These are phyloP conservation scores for Struthio camelus DNA, from an alignment of 2,113 vertebrate species.

Conservation along the genomic window DNA sequence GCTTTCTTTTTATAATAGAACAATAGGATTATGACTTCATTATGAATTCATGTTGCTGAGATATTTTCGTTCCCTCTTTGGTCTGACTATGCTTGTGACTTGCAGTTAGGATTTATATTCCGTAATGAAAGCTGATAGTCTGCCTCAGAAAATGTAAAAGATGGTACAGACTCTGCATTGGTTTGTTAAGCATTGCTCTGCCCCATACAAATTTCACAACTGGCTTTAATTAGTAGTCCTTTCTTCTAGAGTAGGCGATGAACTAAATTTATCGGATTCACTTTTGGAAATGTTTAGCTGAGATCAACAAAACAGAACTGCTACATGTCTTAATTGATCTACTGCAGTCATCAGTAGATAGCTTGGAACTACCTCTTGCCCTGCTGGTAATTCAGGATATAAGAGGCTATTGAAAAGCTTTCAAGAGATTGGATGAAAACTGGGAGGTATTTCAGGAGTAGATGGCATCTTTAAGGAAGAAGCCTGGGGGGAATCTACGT, in stretches of 20 bases:
- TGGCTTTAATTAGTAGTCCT: background rate
- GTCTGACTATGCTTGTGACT: background rate
- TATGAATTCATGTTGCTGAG: background rate
- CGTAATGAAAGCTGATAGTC: background rate
- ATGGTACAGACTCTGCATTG: background rate
- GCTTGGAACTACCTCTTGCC: background rate
- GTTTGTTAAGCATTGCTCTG: background rate
- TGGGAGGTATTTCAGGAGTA: background rate
- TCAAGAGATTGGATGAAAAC: background rate
- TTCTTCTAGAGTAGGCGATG: background rate
- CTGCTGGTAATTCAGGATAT: fast-evolving
- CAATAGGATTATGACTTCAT: background rate
- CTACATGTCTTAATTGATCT: background rate
- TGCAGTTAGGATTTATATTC: background rate
- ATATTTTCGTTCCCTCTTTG: background rate
- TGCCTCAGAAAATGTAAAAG: background rate
- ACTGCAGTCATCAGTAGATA: background rate
- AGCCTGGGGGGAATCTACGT: background rate
- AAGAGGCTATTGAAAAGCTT: background rate
- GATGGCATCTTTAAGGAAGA: background rate
- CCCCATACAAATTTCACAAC: background rate
- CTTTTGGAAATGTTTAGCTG: background rate
- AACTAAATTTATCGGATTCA: background rate
- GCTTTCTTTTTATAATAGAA: background rate
- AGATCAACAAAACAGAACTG: background rate